Conservation (phyloP, 2,797 vertebrate species). For the Alexandromys oeconomus region DNA sequence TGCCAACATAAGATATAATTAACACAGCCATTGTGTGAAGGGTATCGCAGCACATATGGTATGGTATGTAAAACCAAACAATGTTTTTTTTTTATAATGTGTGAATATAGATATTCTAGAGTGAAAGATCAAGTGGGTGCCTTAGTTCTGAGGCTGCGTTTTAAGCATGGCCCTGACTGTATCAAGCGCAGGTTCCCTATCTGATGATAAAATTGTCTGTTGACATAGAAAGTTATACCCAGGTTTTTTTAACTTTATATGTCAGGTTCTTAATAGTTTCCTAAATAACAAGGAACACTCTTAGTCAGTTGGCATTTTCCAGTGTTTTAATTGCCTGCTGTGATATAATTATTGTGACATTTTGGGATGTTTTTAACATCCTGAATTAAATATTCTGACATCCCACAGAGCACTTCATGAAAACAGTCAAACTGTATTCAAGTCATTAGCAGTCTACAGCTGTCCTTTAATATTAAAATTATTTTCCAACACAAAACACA, state of each 20-base stretch:
- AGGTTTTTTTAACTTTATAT: constrained; percentile 88
- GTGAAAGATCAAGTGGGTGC: constrained; percentile 68
- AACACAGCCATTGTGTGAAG: constrained; percentile 81
- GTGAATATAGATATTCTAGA: constrained; percentile 72
- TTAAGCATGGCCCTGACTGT: constrained; percentile 72
- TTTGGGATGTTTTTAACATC: constrained; percentile 95
- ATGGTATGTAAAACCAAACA: constrained; percentile 79
- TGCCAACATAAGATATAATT: constrained; percentile 82
- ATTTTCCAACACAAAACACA: constrained; percentile 88
- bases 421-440: constrained; percentile 92
- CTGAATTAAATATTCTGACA: constrained; percentile 95
- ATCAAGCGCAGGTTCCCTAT: constrained; percentile 79
- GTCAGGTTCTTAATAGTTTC: constrained; percentile 92
- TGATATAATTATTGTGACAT: constrained; percentile 96
- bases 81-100: constrained; percentile 78
- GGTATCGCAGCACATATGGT: constrained; percentile 81
- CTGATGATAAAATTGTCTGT: constrained; percentile 84
- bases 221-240: constrained; percentile 85
- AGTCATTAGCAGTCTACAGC: constrained; percentile 91
- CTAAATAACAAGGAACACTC: constrained; percentile 92
- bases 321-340: constrained; percentile 95
- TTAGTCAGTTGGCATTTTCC: constrained; percentile 94
- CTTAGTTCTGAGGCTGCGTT: constrained; percentile 64
- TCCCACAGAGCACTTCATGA: constrained; percentile 93
- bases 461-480: constrained; percentile 91